Base-by-base conservation (phyloP, 2,888 invertebrate species). In the Brenthis ino region DNA sequence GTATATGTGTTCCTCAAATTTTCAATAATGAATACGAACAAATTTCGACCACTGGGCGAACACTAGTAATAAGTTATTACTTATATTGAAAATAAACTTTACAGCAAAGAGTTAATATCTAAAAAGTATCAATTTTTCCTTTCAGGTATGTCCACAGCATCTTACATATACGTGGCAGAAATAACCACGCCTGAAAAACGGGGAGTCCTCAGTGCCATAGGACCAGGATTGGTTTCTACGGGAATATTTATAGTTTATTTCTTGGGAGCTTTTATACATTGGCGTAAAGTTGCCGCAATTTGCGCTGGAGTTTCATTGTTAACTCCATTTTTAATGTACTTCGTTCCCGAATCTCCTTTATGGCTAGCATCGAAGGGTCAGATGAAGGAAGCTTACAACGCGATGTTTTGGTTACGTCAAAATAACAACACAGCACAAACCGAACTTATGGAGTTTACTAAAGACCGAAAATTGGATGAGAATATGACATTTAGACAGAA, bases 231-330 rank as follows among this genome's bases (percentile, higher is more conserved):
- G 72, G 96, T 96, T 28, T 96, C 96, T 0, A 93, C 96, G 2
- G 96, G 96, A 0, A 96, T 96, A 69, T 94, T 96, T 69, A 85
- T 95, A 64, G 95, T 95, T 3, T 96, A 96, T 85, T 93, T 94
- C 0, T 79, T 96, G 12, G 96, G 96, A 28, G 95, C 95, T 13
- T 91, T 95, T 77, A 85, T 95, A 11, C 93, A 94, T 68, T 96
- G 96, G 96, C 91, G 95, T 70, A 93, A 93, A 67, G 94, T 95
- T 0, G 95, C 95, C 0, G 94, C 94, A 1, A 92, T 95, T 51
- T 95, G 95, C 79, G 94, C 95, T 1, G 93, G 93, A 57, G 91
- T 94, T 58, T 94, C 94, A 0, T 78, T 94, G 0, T 85, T 94
- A 53, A 94, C 94, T 3, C 91, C 94, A 3, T 87, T 94, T 74